A percentile compares a stretch with the other conserved stretches of the same genome.
Conservation (phyloP, 2,797 vertebrate species). For the Psittacula echo region DNA sequence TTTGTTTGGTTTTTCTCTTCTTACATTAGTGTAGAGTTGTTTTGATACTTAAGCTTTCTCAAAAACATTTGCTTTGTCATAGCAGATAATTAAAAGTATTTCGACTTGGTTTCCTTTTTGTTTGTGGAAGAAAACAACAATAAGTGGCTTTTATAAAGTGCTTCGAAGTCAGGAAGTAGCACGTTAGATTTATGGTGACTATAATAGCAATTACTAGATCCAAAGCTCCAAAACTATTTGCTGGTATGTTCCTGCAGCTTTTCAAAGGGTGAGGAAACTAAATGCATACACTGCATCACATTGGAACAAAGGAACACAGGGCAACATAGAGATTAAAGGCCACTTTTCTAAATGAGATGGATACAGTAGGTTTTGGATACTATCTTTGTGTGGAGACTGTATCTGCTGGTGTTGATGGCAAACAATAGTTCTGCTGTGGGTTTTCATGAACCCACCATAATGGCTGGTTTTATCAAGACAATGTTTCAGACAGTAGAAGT, state of each 20-base stretch:
- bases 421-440: not conserved
- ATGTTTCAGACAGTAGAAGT: not conserved
- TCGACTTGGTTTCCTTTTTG: not conserved
- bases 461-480: not conserved
- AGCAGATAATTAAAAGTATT: conserved; percentile 28
- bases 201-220: not conserved
- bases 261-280: not conserved
- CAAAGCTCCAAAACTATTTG: not conserved
- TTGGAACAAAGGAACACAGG: not conserved
- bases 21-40: not conserved
- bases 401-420: not conserved
- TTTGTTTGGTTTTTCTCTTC: not conserved
- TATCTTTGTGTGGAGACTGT: not conserved
- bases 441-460: not conserved
- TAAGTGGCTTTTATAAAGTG: not conserved
- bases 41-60: conserved; percentile 5
- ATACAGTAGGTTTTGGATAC: not conserved
- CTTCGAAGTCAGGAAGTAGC: not conserved
- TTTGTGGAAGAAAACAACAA: not conserved
- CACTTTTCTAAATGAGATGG: not conserved
- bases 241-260: not conserved
- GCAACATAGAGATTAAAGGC: not conserved
- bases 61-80: not conserved
- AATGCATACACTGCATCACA: not conserved
- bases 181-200: not conserved